phyloP scores from a whole-genome alignment of 2,888 invertebrate genomes.

The Caenorhabditis sp. region DNA sequence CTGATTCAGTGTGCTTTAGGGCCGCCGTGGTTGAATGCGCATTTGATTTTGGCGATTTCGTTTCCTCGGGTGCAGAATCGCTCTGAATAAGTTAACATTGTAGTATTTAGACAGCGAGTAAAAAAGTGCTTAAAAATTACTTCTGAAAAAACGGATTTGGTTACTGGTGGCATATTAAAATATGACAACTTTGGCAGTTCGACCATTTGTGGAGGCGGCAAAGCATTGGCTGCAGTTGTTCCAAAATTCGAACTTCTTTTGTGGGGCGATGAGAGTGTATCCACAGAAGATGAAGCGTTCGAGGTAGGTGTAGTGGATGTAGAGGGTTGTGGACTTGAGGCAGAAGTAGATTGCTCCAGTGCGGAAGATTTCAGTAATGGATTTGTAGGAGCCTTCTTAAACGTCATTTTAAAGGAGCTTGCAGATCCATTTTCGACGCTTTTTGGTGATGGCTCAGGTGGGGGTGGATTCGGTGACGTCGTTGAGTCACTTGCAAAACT shows the following conservation, averaged over 20 bases:
- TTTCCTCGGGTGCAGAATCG: slow-evolving; percentile 20
- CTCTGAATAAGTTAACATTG: slow-evolving; percentile 2
- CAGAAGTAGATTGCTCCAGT: not conserved
- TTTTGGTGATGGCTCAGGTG: slow-evolving; percentile 29
- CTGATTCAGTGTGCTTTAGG: slow-evolving; percentile 9
- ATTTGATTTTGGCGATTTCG: not conserved
- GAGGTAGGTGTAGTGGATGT: not conserved
- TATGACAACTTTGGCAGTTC: slow-evolving; percentile 52
- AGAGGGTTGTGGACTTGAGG: not conserved
- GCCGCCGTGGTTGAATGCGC: not conserved
- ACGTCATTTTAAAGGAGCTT: slow-evolving; percentile 48
- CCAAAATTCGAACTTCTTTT: slow-evolving; percentile 44
- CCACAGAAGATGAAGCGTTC: not conserved
- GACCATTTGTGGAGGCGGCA: slow-evolving; percentile 53
- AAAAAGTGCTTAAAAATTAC: not conserved
- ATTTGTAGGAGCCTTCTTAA: slow-evolving; percentile 34
- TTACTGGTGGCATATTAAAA: slow-evolving; percentile 20
- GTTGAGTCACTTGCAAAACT: slow-evolving; percentile 34
- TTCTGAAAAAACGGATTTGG: not conserved
- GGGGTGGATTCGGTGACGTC: slow-evolving; percentile 11
- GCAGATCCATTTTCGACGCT: slow-evolving; percentile 27
- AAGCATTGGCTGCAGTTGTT: slow-evolving; percentile 3
- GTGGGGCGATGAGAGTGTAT: not conserved
- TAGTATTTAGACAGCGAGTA: not conserved
- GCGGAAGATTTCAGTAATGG: slow-evolving; percentile 4